A percentile compares a stretch with the other conserved stretches of the same genome.
Conservation (phyloP, 2,888 invertebrate species). For the Lysandra coridon region DNA sequence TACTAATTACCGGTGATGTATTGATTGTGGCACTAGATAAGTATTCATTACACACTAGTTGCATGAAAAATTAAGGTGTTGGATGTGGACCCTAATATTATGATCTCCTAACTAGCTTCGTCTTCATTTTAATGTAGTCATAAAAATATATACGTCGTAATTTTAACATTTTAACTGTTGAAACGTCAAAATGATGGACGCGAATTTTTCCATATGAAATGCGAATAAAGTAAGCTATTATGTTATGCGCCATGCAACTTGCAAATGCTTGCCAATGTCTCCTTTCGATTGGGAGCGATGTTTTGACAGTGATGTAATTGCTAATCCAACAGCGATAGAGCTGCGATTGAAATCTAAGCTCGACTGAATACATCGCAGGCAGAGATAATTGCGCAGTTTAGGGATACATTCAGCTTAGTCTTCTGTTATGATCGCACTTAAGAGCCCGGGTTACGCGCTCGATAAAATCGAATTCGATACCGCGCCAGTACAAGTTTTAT, state of each 20-base stretch:
- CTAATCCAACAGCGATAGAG: constrained; percentile 1
- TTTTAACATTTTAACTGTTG: no score
- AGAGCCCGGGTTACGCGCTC: no score
- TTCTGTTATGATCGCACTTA: neutral
- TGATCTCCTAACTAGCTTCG: no score
- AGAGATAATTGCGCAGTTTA: neutral
- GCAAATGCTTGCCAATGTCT: neutral
- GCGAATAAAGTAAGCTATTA: neutral
- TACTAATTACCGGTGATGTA: neutral
- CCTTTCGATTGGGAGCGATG: neutral
- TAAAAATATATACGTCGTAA: no score
- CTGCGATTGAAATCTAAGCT: neutral
- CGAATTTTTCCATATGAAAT: neutral
- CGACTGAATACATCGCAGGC: neutral
- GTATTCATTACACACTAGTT: no score
- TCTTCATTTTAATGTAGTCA: no score
- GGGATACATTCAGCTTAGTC: neutral
- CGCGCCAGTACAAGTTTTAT: no score
- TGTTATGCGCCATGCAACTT: neutral
- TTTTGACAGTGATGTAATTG: constrained; percentile 6
- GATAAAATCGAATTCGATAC: no score
- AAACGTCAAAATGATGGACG: no score
- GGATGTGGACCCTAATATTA: no score
- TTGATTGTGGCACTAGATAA: neutral
- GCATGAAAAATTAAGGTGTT: no score